These are phyloP conservation scores for Gonioctena quinquepunctata DNA, from an alignment of 1,140 invertebrate species.

Conservation along the genomic window DNA sequence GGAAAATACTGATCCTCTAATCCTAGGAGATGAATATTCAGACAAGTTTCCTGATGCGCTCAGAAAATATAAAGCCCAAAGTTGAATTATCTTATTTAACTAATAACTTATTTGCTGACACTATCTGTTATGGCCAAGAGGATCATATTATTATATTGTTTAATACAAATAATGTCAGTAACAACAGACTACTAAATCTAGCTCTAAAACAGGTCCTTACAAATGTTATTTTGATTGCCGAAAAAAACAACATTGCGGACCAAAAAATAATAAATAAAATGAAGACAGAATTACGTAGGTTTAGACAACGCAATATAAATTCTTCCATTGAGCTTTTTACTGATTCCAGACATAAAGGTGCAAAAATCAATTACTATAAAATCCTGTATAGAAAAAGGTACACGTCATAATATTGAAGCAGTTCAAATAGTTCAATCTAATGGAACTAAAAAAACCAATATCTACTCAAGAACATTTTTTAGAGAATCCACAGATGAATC, in stretches of 20 bases:
- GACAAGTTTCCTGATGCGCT: neutral
- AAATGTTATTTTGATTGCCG: neutral
- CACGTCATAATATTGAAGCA: too few species aligned
- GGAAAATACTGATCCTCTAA: neutral
- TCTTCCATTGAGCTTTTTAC: too few species aligned
- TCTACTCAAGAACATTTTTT: neutral
- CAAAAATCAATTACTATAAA: too few species aligned
- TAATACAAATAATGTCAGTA: neutral
- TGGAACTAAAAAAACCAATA: too few species aligned
- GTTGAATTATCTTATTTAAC: neutral
- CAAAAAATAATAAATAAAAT: too few species aligned
- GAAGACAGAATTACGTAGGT: too few species aligned
- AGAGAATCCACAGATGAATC: neutral
- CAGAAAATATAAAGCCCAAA: neutral
- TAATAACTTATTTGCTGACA: neutral
- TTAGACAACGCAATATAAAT: too few species aligned
- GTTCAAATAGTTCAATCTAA: too few species aligned
- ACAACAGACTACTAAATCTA: neutral
- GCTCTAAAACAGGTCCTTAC: neutral
- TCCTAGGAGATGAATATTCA: neutral
- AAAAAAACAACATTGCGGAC: neutral
- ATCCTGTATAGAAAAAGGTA: too few species aligned
- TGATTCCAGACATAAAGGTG: too few species aligned
- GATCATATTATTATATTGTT: neutral
- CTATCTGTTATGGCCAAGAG: neutral